Base-by-base conservation (phyloP, 2,113 vertebrate genomes). In the Austrofundulus limnaeus region DNA sequence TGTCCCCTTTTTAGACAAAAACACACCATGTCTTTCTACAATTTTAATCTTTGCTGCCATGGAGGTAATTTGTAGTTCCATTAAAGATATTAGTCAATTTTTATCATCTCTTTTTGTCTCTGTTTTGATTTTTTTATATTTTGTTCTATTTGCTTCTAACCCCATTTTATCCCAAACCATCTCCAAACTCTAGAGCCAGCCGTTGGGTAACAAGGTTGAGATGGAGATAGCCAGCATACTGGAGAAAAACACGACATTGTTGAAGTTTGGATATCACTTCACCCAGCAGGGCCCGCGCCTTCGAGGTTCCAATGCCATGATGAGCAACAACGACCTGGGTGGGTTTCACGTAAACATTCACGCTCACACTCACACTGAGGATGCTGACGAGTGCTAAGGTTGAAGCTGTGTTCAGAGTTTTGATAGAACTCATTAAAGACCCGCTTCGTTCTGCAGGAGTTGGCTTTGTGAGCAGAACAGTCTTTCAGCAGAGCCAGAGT, bases 261-360 rank as follows among this genome's bases (percentile, higher is more conserved):
- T 98, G 81, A 98, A 94, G 86, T 98, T 99, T 0, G 96, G 97
- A 28, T 99, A 99, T 89, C 96, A 98, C 75, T 99, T 99, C 81
- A 98, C 96, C 38, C 97, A 98, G 88, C 97, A 98, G 90, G 97
- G 97, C 5, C 97, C 97, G 0, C 93, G 97, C 66, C 93, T 98
- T 48, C 92, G 97, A 0, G 94, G 95, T 2, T 96, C 97, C 65
- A 98, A 98, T 0, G 96, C 97, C 46, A 97, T 98, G 95, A 98
- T 98, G 96, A 98, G 75, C 85, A 99, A 99, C 92, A 99, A 98
- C 0, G 97, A 99, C 83, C 89, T 98, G 54, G 97, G 97, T 99
- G 86, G 92, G 95, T 78, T 56, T 24, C 31, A 4, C 10, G 25
- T 61, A 54, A 42, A 53, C 55, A 43, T 58, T 49, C 39, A 53